A percentile compares a stretch with the other conserved stretches of the same genome.
Conservation (phyloP, 2,888 invertebrate species). For the Bruchidius siliquastri region DNA sequence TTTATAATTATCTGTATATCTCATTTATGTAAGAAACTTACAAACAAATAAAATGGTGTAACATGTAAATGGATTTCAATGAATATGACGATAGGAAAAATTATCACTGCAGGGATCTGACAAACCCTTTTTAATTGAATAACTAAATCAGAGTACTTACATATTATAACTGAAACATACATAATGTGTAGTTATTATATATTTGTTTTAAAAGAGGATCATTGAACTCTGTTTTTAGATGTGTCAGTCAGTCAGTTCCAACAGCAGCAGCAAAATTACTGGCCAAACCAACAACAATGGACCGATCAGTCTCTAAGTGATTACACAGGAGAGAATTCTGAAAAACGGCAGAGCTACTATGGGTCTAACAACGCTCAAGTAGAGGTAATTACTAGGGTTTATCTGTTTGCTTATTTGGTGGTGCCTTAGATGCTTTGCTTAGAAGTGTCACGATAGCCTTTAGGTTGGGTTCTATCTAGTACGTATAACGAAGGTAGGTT, state of each 20-base stretch:
- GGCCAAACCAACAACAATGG: slow-evolving; percentile 32
- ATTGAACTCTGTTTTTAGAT: slow-evolving; percentile 6
- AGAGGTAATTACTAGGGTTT: slow-evolving; percentile 37
- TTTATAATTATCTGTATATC: neutral
- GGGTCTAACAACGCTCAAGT: slow-evolving; percentile 36
- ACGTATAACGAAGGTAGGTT: too few relatives aligned
- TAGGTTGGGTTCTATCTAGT: too few relatives aligned
- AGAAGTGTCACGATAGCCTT: too few relatives aligned
- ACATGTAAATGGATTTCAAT: neutral
- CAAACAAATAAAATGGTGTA: neutral
- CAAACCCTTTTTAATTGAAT: too few relatives aligned
- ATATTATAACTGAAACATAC: too few relatives aligned
- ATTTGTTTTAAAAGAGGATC: slow-evolving; percentile 6
- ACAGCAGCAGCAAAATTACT: slow-evolving; percentile 33
- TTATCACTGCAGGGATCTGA: too few relatives aligned
- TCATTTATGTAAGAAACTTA: neutral
- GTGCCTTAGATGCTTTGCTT: slow-evolving; percentile 2
- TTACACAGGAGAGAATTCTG: slow-evolving; percentile 31
- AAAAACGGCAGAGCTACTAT: slow-evolving; percentile 37
- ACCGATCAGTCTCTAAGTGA: slow-evolving; percentile 31
- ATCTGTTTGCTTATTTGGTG: slow-evolving; percentile 1
- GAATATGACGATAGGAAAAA: neutral
- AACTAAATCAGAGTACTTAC: too few relatives aligned
- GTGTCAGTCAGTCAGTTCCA: slow-evolving; percentile 28
- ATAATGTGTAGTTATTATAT: neutral